Evolutionary conservation across 1,140 invertebrate genomes (phyloP), one percentile per base, ranked within the genome.

Genomic region (Saxidomus purpurata): DNA sequence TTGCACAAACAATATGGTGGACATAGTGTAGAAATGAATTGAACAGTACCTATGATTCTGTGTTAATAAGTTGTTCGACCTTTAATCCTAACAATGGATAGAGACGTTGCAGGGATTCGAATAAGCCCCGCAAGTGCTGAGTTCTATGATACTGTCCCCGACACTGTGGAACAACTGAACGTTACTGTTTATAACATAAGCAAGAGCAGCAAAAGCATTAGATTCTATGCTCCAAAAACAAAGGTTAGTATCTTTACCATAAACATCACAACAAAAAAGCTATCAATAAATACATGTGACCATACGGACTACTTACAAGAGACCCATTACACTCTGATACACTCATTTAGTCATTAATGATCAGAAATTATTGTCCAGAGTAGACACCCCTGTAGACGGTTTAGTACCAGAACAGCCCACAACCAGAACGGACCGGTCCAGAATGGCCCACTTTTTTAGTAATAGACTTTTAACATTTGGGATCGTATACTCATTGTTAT

Each of bases 171-270:
- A 89, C 91, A 93, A 47, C 55, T 93, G 69, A 93, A 92, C 76
- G 89, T 95, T 9, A 94, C 92, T 34, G 94, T 95, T 71, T 94
- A 94, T 93, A 95, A 95, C 87, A 93, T 95, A n/a, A 93, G 93
- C 71, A 94, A 93, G 89, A 81, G 82, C 13, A 94, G 94, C 86
- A 93, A 94, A 91, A 94, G 89, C 67, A 94, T 95, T 55, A 92
- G 95, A 69, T 95, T 91, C 85, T 95, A 95, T 92, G 92, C 92
- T 36, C 95, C 95, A 43, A 94, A 95, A 91, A 92, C 91, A 80
- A 93, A 95, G 92, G 95, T 95, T 89, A 89, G 67, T 71, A 22
- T 59, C 15, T 43, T 8, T 43, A 15, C 43, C 4, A 15, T 43
- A 43, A 43, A 43, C n/a, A n/a, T n/a, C n/a, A n/a, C n/a, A n/a